Evolutionary conservation across 2,797 vertebrate species (phyloP), one percentile per base, ranked within the genome.

Genomic region (Sciurus carolinensis): DNA sequence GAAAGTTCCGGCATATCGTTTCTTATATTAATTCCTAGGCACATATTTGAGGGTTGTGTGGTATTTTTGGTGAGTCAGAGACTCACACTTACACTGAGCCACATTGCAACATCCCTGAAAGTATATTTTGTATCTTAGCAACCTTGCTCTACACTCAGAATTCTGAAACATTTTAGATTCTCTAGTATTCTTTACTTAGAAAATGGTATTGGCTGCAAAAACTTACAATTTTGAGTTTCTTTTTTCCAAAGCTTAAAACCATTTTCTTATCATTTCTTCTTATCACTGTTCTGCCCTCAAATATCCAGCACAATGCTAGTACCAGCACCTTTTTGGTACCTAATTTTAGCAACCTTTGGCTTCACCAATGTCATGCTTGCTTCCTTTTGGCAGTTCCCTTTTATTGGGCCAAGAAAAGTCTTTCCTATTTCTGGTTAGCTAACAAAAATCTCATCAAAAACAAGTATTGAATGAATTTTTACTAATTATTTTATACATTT

Each of bases 371-470:
- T 20, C 42, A 52, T 20, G 10, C 26, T 84, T 84, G 47, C 10
- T 62, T 85, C 22, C 42, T 79, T 42, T 52, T 26, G 15, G 8
- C n/a, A 52, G 28, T 1, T 71, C 18, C 33, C 20, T 44, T 79
- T 89, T 26, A 28, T 2, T 57, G 26, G 26, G 14, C 7, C 62
- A 82, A 82, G 9, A 14, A 85, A 90, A 77, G 39, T 50, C 50
- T 13, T 52, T 69, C 42, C 52, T 84, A 69, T 76, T 62, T 72
- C 50, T 85, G 39, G 1, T 8, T 62, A n/a, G 14, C 8, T 90
- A 62, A 52, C 52, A 79, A 94, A 77, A 94, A 50, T 84, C 44
- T 71, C 85, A 80, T 77, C 42, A 82, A 17, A 33, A 59, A 59
- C 57, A 7, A 90, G 7, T 13, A 90, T 2, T 85, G 15, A 52